Base-by-base conservation (phyloP, 2,888 invertebrate species). In the Macaria notata region DNA sequence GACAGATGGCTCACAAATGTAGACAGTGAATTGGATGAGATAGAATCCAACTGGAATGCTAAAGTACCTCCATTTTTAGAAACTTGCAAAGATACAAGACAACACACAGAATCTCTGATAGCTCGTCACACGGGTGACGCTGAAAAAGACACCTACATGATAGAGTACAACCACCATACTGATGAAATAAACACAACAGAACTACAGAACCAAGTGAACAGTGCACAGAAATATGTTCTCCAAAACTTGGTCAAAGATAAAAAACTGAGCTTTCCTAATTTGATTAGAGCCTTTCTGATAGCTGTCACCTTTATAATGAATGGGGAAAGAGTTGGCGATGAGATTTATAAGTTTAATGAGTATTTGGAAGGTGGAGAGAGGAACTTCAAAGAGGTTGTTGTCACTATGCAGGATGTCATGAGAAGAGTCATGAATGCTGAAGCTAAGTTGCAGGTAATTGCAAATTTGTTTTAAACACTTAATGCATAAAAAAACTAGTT, bases 151-250 rank as follows among this genome's bases (percentile, higher is more conserved):
- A 71, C 75, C 0, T 89, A 82, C 54, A 79, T 75, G 42, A 66
- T 92, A n/a, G 86, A 88, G 62, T 92, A 84, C 56, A 81, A 88
- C 53, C 77, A 78, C 0, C 76, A 78, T 58, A 81, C 76, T 0
- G 90, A 90, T 57, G 66, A 72, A 41, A 83, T 92, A 54, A 73
- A 68, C 48, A 87, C 86, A 0, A 77, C 75, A 55, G 80, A 81
- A 31, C 66, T 90, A n/a, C 76, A 88, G 60, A 74, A 55, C 5
- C 76, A 82, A 68, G 88, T 90, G 0, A 87, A 86, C 31, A 81
- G 75, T n/a, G 75, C 87, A 69, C 92, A 91, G 49, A 86, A 84
- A 54, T 88, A 83, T 63, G 78, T 90, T 3, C 68, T 92, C 2
- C 84, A 81, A 61, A 92, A 88, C 50, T 78, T 90, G 3, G 69